Base-by-base conservation (phyloP, 1,140 invertebrate species). In the Danaus plexippus region DNA sequence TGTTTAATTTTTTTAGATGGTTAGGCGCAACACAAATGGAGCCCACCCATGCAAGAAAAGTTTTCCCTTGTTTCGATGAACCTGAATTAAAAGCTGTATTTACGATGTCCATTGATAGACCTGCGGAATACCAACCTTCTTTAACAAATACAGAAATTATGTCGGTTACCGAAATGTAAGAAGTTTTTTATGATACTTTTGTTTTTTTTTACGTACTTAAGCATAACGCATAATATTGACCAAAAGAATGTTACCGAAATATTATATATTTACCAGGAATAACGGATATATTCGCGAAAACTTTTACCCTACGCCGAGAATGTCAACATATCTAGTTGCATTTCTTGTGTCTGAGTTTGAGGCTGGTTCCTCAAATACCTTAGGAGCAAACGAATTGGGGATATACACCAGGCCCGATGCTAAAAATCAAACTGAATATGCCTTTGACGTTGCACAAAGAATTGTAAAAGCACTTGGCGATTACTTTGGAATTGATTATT, bases 251-350 rank as follows among this genome's bases (percentile, higher is more conserved):
- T 32, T 32, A 6, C 4, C 2, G 7, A 32, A 32, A 32, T 32
- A 8, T 32, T 32, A 11, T 48, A 43, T 41, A 10, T 13, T 44
- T 78, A 77, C 51, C 57, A 85, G 83, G 42, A 22, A 62, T 9
- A 82, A 85, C 66, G 81, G 80, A 3, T 80, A 73, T 48, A 57
- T 74, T 1, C 59, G 81, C 48, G 89, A 89, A 13, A 71, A 32
- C n/a, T 96, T 92, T 72, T 71, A 90, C 10, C 88, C 90, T 49
- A 92, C 92, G 3, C 91, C 94, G 0, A 88, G 83, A 43, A 97
- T 97, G 95, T 94, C 94, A 0, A 94, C 95, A 0, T 97, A 97
- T 63, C 79, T 96, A 1, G 88, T 96, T 1, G 95, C 95, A 0
- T 94, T 95, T 69, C 88, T 94, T 40, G 90, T 96, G 32, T 88